A percentile compares a stretch with the other conserved stretches of the same genome.
These are phyloP conservation scores for Tachina grossa DNA, from an alignment of 2,888 invertebrate species.

Conservation along the genomic window DNA sequence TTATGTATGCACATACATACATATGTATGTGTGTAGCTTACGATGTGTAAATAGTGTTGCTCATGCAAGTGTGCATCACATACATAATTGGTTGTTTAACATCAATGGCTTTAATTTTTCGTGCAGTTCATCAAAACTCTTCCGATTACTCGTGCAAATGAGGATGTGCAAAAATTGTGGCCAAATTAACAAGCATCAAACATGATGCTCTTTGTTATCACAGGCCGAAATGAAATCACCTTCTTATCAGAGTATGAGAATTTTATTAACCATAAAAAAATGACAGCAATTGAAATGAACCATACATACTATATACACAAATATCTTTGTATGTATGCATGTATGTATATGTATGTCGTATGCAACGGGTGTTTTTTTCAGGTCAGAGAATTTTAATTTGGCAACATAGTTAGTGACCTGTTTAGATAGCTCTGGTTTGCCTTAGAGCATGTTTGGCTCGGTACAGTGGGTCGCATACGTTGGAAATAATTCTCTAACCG, in stretches of 20 bases:
- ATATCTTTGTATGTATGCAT: too few relatives aligned
- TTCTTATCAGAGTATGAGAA: neutral
- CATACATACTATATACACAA: neutral
- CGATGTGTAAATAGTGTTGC: neutral
- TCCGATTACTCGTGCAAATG: neutral
- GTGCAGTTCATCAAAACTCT: constrained; percentile 8
- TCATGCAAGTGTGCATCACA: constrained; percentile 13
- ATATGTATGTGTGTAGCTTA: neutral
- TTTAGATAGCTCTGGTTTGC: too few relatives aligned
- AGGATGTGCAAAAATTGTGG: neutral
- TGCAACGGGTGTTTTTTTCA: too few relatives aligned
- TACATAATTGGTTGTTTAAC: constrained; percentile 49
- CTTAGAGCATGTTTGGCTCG: too few relatives aligned
- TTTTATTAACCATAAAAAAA: neutral
- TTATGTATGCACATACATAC: too few relatives aligned
- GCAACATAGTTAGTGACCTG: too few relatives aligned
- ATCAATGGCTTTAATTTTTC: constrained; percentile 13
- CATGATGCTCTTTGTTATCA: constrained; percentile 4
- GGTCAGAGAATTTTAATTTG: too few relatives aligned
- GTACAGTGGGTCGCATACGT: too few relatives aligned
- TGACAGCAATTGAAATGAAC: neutral
- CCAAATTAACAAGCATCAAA: constrained; percentile 44
- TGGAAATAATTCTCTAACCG: too few relatives aligned
- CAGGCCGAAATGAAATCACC: constrained; percentile 27
- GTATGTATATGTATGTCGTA: too few relatives aligned